Base-by-base conservation (phyloP, 2,888 invertebrate genomes). In the Iphiclides podalirius region DNA sequence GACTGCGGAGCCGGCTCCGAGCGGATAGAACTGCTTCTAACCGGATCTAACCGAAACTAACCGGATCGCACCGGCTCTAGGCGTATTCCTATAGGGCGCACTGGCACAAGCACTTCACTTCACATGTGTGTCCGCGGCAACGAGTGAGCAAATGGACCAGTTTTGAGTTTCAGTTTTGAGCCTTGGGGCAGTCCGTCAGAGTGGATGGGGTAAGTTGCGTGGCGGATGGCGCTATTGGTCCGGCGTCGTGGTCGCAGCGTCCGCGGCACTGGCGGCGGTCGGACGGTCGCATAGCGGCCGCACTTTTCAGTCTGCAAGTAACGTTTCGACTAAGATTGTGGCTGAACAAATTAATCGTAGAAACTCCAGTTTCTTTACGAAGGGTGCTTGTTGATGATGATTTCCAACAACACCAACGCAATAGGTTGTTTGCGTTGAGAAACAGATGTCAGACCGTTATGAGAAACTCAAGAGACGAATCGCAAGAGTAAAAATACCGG, bases 81-180 rank as follows among this genome's bases (percentile, higher is more conserved):
- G 35, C 7, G 20, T 20, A 20, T 4, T 20, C 20, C 6, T 20
- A 6, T 20, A 4, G 20, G 41, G n/a, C n/a, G 42, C 57, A 55
- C 55, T 42, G 37, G 45, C 60, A 64, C 62, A 58, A 20, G 50
- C 78, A 79, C 71, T 67, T 55, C 72, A 73, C 82, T 75, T 75
- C 73, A 78, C 80, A 75, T 75, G 74, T 74, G 72, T 65, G 66
- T 71, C n/a, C 58, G 57, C 52, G 47, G 54, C 63, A 64, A 72
- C 68, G 61, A 73, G 73, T 74, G 56, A 64, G 70, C 55, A 69
- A 72, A 72, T 65, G 64, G 67, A 61, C 58, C 31, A 2, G 31
- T 47, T 49, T 49, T 44, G 31, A 23, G 40, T 52, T 52, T 16
- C n/a, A 33, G 41, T 36, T 44, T 39, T 41, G 28, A 47, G 36